Base-by-base conservation (phyloP, 1,140 invertebrate genomes). In the Battus philenor region DNA sequence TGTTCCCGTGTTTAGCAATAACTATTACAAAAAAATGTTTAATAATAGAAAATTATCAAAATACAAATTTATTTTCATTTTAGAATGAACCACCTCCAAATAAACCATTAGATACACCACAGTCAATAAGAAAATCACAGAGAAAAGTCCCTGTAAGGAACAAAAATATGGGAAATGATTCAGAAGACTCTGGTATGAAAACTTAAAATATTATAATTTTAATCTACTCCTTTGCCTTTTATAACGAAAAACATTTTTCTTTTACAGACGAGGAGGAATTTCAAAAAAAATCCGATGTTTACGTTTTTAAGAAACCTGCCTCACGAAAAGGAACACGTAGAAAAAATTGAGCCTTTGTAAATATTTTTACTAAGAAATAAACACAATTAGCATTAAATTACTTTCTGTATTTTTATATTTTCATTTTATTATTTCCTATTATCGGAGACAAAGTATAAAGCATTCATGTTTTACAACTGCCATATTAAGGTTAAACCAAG, bases 291-390 rank as follows among this genome's bases (percentile, higher is more conserved):
- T 44, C 68, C 9, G 70, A 76, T 3, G 57, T 59, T 12, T 68
- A 80, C 20, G 72, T 84, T 3, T 84, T 84, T 43, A 84, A 84
- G 50, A 84, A 84, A 68, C 80, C 80, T 4, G 31, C 64, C 0
- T 41, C 58, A n/a, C 63, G 70, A 46, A 84, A 73, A 67, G 59
- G 62, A 7, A 70, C 64, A 2, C 62, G 77, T 7, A 74, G 54
- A 61, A 66, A 65, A 63, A 76, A 72, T 44, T 65, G 33, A 44
- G 13, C 24, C 10, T 41, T 26, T n/a, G n/a, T n/a, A n/a, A n/a
- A n/a, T n/a, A n/a, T n/a, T n/a, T n/a, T n/a, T n/a, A n/a, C n/a
- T n/a, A n/a, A n/a, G n/a, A n/a, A n/a, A n/a, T n/a, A n/a, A n/a
- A n/a, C n/a, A n/a, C n/a, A n/a, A n/a, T n/a, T n/a, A n/a, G n/a